These are phyloP conservation scores for Epistrophella euchroma DNA, from an alignment of 2,888 invertebrate species.

Conservation along the genomic window DNA sequence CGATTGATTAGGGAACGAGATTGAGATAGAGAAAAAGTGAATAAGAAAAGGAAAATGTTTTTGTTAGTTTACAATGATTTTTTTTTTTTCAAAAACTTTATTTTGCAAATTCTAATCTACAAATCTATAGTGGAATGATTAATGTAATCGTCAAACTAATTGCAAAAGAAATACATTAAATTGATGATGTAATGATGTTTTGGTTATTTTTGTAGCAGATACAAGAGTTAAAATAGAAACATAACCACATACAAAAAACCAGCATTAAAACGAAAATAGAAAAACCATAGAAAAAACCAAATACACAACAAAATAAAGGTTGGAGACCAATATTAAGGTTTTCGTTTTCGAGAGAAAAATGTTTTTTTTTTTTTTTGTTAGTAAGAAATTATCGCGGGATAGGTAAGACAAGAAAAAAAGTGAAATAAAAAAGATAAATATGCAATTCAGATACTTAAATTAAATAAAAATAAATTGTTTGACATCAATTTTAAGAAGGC, in stretches of 20 bases:
- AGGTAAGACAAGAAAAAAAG: conserved; percentile 76
- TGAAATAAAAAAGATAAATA: conserved; percentile 75
- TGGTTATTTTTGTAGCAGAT: conserved; percentile 51
- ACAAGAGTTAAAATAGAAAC: conserved; percentile 14
- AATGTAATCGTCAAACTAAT: conserved; percentile 75
- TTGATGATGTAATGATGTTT: conserved; percentile 17
- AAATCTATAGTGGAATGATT: conserved; percentile 76
- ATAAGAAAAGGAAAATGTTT: conserved; percentile 50
- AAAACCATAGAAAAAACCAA: conserved; percentile 55
- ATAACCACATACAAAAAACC: conserved; percentile 45
- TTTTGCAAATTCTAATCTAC: conserved; percentile 60
- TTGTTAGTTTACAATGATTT: conserved; percentile 68
- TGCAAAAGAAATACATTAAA: conserved; percentile 40
- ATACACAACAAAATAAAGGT: conserved; percentile 50
- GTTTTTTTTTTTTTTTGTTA: conserved; percentile 56
- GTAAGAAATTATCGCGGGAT: conserved; percentile 75
- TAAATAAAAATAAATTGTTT: conserved; percentile 59
- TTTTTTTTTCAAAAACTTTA: conserved; percentile 42
- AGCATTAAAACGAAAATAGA: conserved; percentile 50
- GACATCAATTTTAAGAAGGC: conserved; percentile 41
- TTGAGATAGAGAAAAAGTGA: conserved; percentile 49
- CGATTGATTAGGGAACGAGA: conserved; percentile 28
- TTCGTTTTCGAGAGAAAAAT: conserved; percentile 45
- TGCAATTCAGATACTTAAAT: conserved; percentile 73
- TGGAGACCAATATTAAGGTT: conserved; percentile 60